These are phyloP conservation scores for Xenopus tropicalis DNA, from an alignment of 2,113 vertebrate species.

Conservation along the genomic window DNA sequence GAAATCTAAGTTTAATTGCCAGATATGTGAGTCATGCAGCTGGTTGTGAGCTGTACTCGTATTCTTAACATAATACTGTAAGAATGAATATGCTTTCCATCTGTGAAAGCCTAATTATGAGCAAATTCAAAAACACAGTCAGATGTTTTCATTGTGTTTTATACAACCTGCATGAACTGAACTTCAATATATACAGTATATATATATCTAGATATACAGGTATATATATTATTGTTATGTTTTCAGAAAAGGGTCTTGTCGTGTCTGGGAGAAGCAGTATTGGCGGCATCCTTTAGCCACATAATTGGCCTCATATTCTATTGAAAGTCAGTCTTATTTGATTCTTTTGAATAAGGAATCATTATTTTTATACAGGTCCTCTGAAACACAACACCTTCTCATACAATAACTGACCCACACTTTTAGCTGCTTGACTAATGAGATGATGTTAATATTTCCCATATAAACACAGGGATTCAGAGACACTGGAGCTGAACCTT, in stretches of 20 bases:
- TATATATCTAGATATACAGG: background rate
- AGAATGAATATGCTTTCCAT: conserved; percentile 45
- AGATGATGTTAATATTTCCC: conserved; percentile 23
- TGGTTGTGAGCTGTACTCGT: conserved; percentile 31
- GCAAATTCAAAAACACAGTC: conserved; percentile 43
- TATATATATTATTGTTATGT: background rate
- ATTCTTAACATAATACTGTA: conserved; percentile 41
- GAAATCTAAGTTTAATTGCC: conserved; percentile 38
- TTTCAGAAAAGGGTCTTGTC: conserved; percentile 21
- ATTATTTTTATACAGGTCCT: conserved; percentile 32
- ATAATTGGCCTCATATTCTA: conserved; percentile 26
- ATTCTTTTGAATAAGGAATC: conserved; percentile 27
- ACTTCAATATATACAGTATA: conserved; percentile 8
- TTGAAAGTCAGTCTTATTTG: conserved; percentile 17
- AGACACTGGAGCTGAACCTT: background rate
- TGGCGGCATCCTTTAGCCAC: conserved; percentile 8
- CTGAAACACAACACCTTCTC: conserved; percentile 26
- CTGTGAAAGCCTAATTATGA: conserved; percentile 42
- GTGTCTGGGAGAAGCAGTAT: conserved; percentile 29
- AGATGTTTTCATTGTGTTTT: conserved; percentile 43
- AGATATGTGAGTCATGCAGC: conserved; percentile 41
- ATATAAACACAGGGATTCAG: conserved; percentile 13
- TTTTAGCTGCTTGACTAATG: conserved; percentile 37
- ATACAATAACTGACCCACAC: conserved; percentile 32
- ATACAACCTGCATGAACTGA: conserved; percentile 33